Conservation (phyloP, 2,113 vertebrate genomes). For the Rhinolophus ferrumequinum region DNA sequence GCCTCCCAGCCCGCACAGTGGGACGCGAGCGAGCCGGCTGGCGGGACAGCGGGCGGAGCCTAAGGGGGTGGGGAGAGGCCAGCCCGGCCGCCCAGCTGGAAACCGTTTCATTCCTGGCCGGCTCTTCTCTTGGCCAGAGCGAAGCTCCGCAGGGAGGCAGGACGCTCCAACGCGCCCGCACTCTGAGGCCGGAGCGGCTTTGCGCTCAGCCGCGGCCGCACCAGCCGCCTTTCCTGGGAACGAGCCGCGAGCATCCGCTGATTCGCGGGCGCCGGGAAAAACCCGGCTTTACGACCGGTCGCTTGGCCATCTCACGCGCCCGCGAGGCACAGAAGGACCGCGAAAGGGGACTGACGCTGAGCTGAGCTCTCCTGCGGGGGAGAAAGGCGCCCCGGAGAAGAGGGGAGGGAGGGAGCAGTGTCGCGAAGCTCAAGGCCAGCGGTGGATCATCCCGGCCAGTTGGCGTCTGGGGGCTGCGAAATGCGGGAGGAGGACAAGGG, state of each 20-base stretch:
- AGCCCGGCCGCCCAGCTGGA: background rate
- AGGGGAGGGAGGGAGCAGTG: background rate
- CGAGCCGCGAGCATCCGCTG: background rate
- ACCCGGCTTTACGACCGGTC: background rate
- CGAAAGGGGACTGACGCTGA: background rate
- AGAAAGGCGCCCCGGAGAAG: background rate
- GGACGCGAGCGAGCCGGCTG: background rate
- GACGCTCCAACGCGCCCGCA: background rate
- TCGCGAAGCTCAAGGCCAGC: background rate
- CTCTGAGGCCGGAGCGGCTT: background rate
- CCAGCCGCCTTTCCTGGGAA: background rate
- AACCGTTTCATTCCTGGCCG: background rate
- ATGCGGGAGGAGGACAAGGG: constrained; percentile 66
- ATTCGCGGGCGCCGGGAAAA: background rate
- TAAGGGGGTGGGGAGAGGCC: constrained; percentile 44
- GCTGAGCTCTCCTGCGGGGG: background rate
- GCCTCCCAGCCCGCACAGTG: accelerated
- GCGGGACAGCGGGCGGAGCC: background rate
- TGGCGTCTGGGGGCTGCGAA: background rate
- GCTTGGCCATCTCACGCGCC: background rate
- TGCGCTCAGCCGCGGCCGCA: background rate
- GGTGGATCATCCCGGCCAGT: background rate
- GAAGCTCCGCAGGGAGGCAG: accelerated
- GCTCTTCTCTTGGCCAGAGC: background rate
- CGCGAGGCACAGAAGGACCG: background rate